Percentiles rank a stretch among this genome's conserved stretches.
Evolutionary conservation across 2,113 vertebrate genomes (phyloP).

Genomic region (Silurus glanis): DNA sequence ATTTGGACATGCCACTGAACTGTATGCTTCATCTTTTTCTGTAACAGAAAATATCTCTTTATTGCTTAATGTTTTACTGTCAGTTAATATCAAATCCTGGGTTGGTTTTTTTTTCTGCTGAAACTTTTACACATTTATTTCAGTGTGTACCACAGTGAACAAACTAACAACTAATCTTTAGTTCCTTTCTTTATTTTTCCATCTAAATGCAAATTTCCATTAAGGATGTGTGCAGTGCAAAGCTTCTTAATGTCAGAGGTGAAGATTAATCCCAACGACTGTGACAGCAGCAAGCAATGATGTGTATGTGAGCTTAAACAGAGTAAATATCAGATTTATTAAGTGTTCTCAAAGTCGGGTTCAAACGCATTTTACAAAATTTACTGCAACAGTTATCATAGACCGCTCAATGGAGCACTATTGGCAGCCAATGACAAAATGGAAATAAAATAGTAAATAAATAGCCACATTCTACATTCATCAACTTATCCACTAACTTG

Average conservation of each 20-base stretch:
- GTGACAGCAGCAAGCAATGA: neutral
- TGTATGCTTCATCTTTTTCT: neutral
- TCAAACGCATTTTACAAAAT: neutral
- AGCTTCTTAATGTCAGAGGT: constrained; percentile 42
- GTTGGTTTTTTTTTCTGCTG: neutral
- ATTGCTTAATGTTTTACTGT: neutral
- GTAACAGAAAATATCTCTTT: neutral
- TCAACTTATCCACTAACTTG: neutral
- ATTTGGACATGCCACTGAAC: neutral
- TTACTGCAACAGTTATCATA: neutral
- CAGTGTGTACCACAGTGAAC: neutral
- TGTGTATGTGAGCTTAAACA: constrained; percentile 22
- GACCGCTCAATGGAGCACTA: too few relatives aligned
- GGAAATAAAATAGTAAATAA: neutral
- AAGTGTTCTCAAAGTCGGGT: constrained; percentile 4
- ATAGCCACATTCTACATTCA: neutral
- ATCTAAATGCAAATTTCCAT: constrained; percentile 33
- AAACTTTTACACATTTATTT: neutral
- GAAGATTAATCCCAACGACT: constrained; percentile 38
- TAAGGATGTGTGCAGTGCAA: constrained; percentile 9
- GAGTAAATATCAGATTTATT: constrained; percentile 26
- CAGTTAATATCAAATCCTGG: neutral
- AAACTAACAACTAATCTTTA: constrained; percentile 29
- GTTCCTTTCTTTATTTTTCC: constrained; percentile 24
- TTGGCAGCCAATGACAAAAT: neutral